Base-by-base conservation (phyloP, 2,797 vertebrate genomes). In the Acipenser transmontanus region DNA sequence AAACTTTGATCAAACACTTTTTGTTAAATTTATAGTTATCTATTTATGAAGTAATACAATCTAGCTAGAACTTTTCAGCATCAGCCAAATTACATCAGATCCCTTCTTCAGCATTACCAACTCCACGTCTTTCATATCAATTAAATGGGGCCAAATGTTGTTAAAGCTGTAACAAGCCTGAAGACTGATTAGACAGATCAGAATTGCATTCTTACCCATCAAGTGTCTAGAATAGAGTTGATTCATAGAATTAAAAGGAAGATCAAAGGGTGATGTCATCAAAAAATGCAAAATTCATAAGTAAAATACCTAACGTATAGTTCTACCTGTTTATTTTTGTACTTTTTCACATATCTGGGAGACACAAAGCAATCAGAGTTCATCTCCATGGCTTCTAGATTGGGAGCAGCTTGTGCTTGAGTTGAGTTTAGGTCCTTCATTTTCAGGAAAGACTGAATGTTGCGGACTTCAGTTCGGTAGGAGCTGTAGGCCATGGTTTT, bases 401-500 rank as follows among this genome's bases (percentile, higher is more conserved):
- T 85, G 0, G 92, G 90, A 57, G 88, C 73, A 1, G 84, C 71
- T 47, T 92, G 93, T 17, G 92, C 82, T 77, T 88, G 76, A 59
- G 89, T 82, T 12, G 89, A 87, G 17, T 90, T 94, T 77, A 95
- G 81, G 81, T 93, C 96, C 85, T 99, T 99, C 95, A 99, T 95
- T 81, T 91, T 91, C 54, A 99, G 83, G 77, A 99, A 99, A 0
- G 96, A 94, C 74, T 95, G 94, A 76, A 99, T 97, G 79, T 91
- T 98, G 13, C 85, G 90, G 62, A 99, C 95, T 76, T 99, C 97
- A 0, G 92, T 88, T 72, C 90, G 93, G 69, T 98, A 99, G 14
- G 97, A 98, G 81, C 97, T 98, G 74, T 99, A 98, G 0, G 97
- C 97, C 97, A 99, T 99, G 0, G 95, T 98, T 79, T 95, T 99